Percentiles rank a stretch among this genome's conserved stretches.
Conservation (phyloP, 2,113 vertebrate species). For the Sclerurus mexicanus region DNA sequence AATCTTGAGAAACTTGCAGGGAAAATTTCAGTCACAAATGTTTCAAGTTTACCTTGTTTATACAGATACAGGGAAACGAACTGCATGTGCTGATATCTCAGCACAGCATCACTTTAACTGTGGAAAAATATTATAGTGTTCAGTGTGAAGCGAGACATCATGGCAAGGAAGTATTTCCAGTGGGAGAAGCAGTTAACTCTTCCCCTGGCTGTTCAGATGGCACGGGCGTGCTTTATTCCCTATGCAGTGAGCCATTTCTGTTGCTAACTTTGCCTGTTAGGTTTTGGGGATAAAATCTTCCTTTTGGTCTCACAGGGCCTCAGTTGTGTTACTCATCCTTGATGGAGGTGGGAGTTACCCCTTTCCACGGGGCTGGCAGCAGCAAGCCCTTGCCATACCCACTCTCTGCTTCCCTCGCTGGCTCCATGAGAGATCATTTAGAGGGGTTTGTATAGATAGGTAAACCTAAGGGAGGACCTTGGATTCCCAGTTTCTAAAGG, state of each 20-base stretch:
- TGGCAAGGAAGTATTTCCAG: not conserved
- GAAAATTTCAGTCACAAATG: not conserved
- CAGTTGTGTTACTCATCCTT: accelerated
- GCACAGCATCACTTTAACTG: not conserved
- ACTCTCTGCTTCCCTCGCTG: not conserved
- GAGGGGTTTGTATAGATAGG: not conserved
- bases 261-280: not conserved
- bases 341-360: not conserved
- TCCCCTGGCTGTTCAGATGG: not conserved
- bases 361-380: not conserved
- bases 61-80: not conserved
- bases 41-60: not conserved
- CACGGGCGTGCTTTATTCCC: not conserved
- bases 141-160: not conserved
- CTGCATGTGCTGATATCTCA: not conserved
- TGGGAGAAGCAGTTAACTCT: not conserved
- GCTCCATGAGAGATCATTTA: accelerated
- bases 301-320: not conserved
- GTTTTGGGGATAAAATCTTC: not conserved
- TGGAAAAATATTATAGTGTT: not conserved
- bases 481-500: not conserved
- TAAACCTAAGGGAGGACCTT: not conserved
- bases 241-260: not conserved
- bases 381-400: accelerated
- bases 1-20: not conserved